phyloP scores from a whole-genome alignment of 1,140 invertebrate genomes.

The Trissolcus basalis region DNA sequence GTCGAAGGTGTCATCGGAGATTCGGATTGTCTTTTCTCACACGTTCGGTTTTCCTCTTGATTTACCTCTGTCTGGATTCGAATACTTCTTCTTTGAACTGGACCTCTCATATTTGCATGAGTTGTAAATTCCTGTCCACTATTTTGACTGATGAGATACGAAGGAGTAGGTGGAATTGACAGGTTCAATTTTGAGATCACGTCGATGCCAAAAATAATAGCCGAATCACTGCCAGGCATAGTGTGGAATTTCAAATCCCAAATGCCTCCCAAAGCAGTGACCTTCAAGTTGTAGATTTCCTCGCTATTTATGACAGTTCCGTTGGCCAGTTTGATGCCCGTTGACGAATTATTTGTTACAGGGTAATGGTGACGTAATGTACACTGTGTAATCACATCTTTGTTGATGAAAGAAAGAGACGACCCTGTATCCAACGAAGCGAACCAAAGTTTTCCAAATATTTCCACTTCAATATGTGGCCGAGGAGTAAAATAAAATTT shows the following conservation, averaged over 20 bases:
- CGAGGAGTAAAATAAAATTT: slow-evolving; percentile 13
- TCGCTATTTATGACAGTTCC: not conserved
- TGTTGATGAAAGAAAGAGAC: slow-evolving; percentile 14
- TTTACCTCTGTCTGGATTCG: too few relatives aligned
- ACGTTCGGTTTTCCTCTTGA: too few relatives aligned
- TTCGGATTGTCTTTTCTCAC: too few relatives aligned
- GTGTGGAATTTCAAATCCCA: not conserved
- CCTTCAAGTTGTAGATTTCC: not conserved
- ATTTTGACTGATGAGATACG: not conserved
- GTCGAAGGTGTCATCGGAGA: too few relatives aligned
- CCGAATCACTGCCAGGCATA: not conserved
- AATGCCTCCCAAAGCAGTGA: not conserved
- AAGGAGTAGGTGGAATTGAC: slow-evolving; percentile 24
- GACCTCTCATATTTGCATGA: not conserved
- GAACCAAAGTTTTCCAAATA: not conserved
- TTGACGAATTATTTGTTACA: not conserved
- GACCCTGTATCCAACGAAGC: slow-evolving; percentile 22
- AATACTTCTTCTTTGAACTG: too few relatives aligned
- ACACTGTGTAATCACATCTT: not conserved
- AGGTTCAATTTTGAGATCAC: slow-evolving; percentile 17
- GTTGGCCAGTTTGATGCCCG: not conserved
- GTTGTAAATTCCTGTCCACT: not conserved
- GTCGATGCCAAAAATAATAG: slow-evolving; percentile 13
- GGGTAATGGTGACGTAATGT: not conserved
- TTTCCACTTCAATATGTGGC: slow-evolving; percentile 21